A percentile compares a stretch with the other conserved stretches of the same genome.
Evolutionary conservation across 2,888 invertebrate species (phyloP).

Genomic region (Lacanobia wlatinum): DNA sequence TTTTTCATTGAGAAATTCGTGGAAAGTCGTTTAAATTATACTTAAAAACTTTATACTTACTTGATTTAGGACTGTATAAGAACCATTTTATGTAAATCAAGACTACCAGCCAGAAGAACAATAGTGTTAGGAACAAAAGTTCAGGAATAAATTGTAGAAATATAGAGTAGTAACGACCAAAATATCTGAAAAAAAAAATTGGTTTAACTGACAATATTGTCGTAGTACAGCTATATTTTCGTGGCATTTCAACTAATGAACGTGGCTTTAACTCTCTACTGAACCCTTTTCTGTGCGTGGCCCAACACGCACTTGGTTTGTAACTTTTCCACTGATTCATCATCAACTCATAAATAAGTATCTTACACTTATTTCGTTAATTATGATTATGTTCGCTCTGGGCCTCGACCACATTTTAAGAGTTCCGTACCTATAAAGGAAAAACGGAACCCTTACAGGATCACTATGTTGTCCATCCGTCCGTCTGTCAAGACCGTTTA

Average conservation of each 20-base stretch:
- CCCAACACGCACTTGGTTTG: not conserved
- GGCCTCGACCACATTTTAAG: too few species aligned
- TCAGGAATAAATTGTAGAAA: constrained; percentile 97
- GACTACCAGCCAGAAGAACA: constrained; percentile 97
- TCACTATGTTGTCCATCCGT: too few species aligned
- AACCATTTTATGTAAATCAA: constrained; percentile 97
- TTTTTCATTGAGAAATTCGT: too few species aligned
- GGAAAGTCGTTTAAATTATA: too few species aligned
- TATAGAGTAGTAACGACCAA: constrained; percentile 91
- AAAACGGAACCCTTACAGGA: too few species aligned
- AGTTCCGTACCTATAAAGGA: too few species aligned
- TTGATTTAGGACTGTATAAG: constrained; percentile 85
- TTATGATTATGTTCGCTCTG: too few species aligned
- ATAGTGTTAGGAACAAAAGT: constrained; percentile 94
- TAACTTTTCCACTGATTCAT: not conserved
- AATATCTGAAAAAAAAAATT: constrained; percentile 87
- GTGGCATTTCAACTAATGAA: not conserved
- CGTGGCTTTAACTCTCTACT: not conserved
- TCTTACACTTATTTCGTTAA: too few species aligned
- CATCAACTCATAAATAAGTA: not conserved
- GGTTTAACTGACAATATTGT: not conserved
- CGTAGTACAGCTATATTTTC: not conserved
- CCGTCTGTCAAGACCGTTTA: too few species aligned
- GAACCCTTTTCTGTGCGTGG: not conserved
- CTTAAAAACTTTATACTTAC: constrained; percentile 67